Base-by-base conservation (phyloP, 2,113 vertebrate genomes). In the Ictalurus furcatus region DNA sequence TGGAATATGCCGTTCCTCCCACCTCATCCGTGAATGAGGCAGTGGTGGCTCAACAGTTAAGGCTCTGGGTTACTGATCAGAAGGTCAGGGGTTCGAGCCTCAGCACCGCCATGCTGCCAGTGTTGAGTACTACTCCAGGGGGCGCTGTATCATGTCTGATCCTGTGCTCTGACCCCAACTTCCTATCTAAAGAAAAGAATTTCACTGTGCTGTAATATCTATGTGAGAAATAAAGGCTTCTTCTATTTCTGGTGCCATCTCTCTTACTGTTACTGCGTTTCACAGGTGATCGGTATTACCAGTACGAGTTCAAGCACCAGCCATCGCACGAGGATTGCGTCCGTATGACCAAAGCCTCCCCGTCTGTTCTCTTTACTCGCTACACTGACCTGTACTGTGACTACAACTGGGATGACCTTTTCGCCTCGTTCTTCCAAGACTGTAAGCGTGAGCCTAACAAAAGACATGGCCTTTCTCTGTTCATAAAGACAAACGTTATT, bases 281-380 rank as follows among this genome's bases (percentile, higher is more conserved):
- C 73, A 19, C 91, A 99, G 98, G 95, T 69, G 95, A 95, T 54
- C 92, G 88, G 54, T 99, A 98, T 94, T 97, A 97, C 94, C 96
- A 97, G 88, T 99, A 99, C 0, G 93, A 96, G 91, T 99, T 99
- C 25, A 94, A 96, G 89, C 93, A 97, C 0, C 98, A 99, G 94
- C 98, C 98, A 6, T 95, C 95, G 0, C 97, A 94, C 81, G 92
- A 95, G 0, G 97, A 98, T 85, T 99, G 98, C 0, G 91, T 92
- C 48, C 8, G 13, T 0, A 95, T 96, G 92, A 95, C 94, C 92
- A 91, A 90, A 61, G 94, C 96, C 3, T 95, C 96, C 0, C 95
- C 94, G 0, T 99, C 98, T 0, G 16, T 95, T 0, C 93, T 97
- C 65, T 99, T 99, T 88, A 94, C 92, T 1, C 95, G 92, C 88